Conservation (phyloP, 2,888 invertebrate genomes). For the Meiosimyza decipiens region DNA sequence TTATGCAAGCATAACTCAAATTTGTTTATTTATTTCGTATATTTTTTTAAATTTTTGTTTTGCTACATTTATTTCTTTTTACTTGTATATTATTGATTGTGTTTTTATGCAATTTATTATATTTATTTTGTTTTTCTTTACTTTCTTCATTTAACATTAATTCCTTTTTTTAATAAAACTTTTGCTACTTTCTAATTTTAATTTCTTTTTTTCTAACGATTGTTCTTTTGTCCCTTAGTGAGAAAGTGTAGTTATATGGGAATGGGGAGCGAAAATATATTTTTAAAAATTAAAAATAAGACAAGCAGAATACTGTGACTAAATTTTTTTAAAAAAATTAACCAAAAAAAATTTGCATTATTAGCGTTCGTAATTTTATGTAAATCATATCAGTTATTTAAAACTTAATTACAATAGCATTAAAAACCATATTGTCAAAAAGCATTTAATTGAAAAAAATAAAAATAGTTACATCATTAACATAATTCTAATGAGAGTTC, state of each 20-base stretch:
- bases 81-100: conserved; percentile 8
- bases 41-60: not conserved
- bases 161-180: conserved; percentile 31
- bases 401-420: no score
- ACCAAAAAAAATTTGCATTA: no score
- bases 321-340: no score
- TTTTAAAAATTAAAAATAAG: no score
- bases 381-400: no score
- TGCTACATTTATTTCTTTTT: not conserved
- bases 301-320: no score
- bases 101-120: conserved; percentile 31
- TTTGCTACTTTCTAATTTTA: conserved; percentile 20
- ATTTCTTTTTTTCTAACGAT: conserved; percentile 50
- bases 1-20: not conserved
- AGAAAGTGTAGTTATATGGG: conserved; percentile 14
- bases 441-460: no score
- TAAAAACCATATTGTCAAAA: no score
- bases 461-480: no score
- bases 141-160: conserved; percentile 43
- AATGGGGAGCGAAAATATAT: not conserved
- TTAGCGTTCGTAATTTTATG: no score
- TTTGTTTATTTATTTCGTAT: not conserved
- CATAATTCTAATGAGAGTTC: no score
- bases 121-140: conserved; percentile 42
- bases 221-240: conserved; percentile 43